Percentiles rank a stretch among this genome's conserved stretches.
Conservation (phyloP, 2,113 vertebrate species). For the Vulpes ferrilata region DNA sequence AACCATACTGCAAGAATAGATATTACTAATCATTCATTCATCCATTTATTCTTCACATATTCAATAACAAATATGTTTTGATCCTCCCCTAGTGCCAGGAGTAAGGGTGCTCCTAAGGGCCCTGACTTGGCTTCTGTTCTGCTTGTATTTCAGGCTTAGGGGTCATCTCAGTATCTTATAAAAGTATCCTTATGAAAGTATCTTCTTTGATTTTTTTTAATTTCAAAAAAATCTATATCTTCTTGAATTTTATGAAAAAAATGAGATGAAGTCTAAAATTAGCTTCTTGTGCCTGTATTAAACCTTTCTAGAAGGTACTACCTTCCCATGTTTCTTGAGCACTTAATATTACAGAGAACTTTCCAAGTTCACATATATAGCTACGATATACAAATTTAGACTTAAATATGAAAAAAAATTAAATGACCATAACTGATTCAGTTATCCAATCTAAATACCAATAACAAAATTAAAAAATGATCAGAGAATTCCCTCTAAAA, state of each 20-base stretch:
- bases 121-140: neutral
- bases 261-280: neutral
- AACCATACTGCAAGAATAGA: neutral
- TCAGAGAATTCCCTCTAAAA: neutral
- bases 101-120: neutral
- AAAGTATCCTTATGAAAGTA: neutral
- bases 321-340: neutral
- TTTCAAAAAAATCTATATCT: neutral
- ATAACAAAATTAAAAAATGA: neutral
- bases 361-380: neutral
- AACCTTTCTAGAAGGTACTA: neutral
- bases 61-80: neutral
- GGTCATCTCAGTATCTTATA: neutral
- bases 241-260: neutral
- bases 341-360: neutral
- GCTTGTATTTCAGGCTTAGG: neutral
- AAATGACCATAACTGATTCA: neutral
- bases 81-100: neutral
- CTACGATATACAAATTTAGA: neutral
- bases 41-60: neutral
- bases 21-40: neutral
- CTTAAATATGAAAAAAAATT: neutral
- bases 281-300: neutral
- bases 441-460: neutral
- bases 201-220: neutral